These are phyloP conservation scores for Eledone cirrhosa DNA, from an alignment of 2,888 invertebrate genomes.

Conservation along the genomic window DNA sequence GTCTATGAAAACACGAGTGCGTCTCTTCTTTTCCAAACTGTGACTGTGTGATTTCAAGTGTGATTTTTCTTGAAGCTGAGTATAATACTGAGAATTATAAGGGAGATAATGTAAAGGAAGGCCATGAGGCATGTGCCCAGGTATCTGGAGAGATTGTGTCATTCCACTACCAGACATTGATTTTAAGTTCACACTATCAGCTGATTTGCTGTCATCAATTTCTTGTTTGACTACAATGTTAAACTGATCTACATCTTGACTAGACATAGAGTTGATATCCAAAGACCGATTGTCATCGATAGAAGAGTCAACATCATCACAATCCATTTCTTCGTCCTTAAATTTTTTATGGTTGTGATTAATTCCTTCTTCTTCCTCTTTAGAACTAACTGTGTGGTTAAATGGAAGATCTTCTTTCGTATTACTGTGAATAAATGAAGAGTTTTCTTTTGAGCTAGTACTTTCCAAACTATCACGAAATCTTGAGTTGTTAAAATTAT, in stretches of 20 bases:
- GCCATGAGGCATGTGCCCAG: constrained; percentile 54
- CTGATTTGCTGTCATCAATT: constrained; percentile 27
- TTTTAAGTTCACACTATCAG: constrained; percentile 23
- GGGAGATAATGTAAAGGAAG: constrained; percentile 59
- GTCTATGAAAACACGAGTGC: constrained; percentile 98
- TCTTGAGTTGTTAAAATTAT: constrained; percentile 16
- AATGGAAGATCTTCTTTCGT: constrained; percentile 16
- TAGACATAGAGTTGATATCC: constrained; percentile 27
- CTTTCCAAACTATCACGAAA: constrained; percentile 22
- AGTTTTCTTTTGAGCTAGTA: constrained; percentile 6
- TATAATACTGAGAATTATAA: constrained; percentile 55
- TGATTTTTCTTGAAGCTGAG: constrained; percentile 37
- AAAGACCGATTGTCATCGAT: constrained; percentile 24
- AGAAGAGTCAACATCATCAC: constrained; percentile 21
- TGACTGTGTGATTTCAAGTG: constrained; percentile 18
- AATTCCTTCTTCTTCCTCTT: constrained; percentile 23
- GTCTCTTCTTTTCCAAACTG: constrained; percentile 76
- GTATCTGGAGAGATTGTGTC: constrained; percentile 53
- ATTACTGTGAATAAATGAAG: neutral
- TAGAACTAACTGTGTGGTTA: constrained; percentile 18
- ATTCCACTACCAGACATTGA: constrained; percentile 10
- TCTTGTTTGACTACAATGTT: constrained; percentile 31
- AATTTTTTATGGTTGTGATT: constrained; percentile 15
- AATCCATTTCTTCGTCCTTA: constrained; percentile 25
- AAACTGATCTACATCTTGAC: constrained; percentile 24